Evolutionary conservation across 2,797 vertebrate species (phyloP).

Genomic region (Poecile montanus): DNA sequence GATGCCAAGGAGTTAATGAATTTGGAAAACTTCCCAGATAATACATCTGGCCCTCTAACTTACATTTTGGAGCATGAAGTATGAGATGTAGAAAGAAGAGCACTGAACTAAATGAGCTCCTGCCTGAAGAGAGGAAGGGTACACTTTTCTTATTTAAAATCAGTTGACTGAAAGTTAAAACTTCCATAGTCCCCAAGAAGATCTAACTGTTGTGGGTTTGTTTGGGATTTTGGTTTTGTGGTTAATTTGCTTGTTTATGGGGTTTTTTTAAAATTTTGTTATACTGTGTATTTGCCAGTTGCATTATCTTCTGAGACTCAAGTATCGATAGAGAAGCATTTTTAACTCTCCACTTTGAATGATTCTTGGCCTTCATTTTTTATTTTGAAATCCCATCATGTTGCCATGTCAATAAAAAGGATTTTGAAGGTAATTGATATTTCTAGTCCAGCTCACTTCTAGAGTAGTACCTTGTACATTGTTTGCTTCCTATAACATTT

Average conservation of each 20-base stretch:
- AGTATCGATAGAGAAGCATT: not conserved
- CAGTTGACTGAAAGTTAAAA: not conserved
- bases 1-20: slow-evolving; percentile 71
- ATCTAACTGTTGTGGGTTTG: not conserved
- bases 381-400: slow-evolving; percentile 18
- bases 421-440: slow-evolving; percentile 34
- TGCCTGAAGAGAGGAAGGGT: not conserved
- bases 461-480: not conserved
- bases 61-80: slow-evolving; percentile 54
- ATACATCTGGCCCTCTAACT: slow-evolving; percentile 74
- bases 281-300: not conserved
- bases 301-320: not conserved
- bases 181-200: not conserved
- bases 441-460: slow-evolving; percentile 33
- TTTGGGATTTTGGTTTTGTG: not conserved
- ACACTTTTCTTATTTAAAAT: not conserved
- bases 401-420: slow-evolving; percentile 17
- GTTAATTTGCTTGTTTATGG: not conserved
- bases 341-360: not conserved
- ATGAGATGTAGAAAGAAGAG: slow-evolving; percentile 45
- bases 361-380: not conserved
- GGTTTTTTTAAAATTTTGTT: not conserved
- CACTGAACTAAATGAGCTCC: slow-evolving; percentile 46
- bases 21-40: slow-evolving; percentile 77
- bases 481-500: slow-evolving; percentile 14